These are phyloP conservation scores for Blastobasis adustella DNA, from an alignment of 2,888 invertebrate genomes.

Conservation along the genomic window DNA sequence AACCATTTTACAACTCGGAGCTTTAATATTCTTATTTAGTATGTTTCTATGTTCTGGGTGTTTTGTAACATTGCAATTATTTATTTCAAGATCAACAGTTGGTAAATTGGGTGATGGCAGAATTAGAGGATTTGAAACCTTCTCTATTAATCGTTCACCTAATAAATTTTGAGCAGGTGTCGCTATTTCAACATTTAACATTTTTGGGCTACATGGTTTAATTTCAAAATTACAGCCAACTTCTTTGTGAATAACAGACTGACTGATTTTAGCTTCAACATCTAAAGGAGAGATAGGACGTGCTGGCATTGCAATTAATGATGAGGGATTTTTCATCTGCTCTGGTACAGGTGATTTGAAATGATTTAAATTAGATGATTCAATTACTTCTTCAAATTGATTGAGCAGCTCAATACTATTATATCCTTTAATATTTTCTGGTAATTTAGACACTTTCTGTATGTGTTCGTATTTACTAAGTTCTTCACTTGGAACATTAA, in stretches of 20 bases:
- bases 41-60: constrained; percentile 22
- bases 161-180: constrained; percentile 53
- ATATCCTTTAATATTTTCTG: constrained; percentile 69
- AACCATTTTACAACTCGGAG: constrained; percentile 55
- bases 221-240: constrained; percentile 73
- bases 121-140: constrained; percentile 53
- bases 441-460: constrained; percentile 67
- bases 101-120: constrained; percentile 33
- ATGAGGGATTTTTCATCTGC: constrained; percentile 21
- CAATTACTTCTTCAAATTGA: constrained; percentile 66
- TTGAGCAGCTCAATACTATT: constrained; percentile 60
- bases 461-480: constrained; percentile 68
- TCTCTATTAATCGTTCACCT: constrained; percentile 57
- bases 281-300: constrained; percentile 63
- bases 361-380: constrained; percentile 45
- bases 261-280: constrained; percentile 71
- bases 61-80: constrained; percentile 26
- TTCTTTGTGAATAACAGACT: constrained; percentile 71
- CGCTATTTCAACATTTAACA: constrained; percentile 62
- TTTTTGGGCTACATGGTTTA: constrained; percentile 68
- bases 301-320: constrained; percentile 28
- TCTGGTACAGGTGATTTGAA: constrained; percentile 15
- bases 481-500: constrained; percentile 66
- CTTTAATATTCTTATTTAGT: constrained; percentile 27
- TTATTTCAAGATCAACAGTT: constrained; percentile 29